A percentile compares a stretch with the other conserved stretches of the same genome.
phyloP scores from a whole-genome alignment of 2,113 vertebrate species.

The Gorilla gorilla region DNA sequence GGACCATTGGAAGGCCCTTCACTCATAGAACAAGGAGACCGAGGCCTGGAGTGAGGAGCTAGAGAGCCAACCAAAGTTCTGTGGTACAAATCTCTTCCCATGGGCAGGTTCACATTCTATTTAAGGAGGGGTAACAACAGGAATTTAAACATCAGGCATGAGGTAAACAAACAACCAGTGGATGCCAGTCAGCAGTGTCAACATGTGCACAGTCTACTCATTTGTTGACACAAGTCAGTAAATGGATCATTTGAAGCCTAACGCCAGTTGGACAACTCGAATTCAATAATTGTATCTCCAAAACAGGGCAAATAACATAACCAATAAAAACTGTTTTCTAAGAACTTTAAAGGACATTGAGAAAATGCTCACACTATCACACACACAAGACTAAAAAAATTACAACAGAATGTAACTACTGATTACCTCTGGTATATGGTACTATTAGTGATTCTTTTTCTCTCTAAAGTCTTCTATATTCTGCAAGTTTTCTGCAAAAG shows the following conservation, averaged over 20 bases:
- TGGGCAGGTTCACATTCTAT: background rate
- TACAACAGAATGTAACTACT: background rate
- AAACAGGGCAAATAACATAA: background rate
- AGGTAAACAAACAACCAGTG: background rate
- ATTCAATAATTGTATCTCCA: background rate
- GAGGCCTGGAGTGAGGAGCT: background rate
- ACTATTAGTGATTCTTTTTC: background rate
- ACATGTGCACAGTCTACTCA: background rate
- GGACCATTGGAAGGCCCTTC: background rate
- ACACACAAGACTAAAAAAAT: background rate
- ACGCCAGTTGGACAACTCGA: background rate
- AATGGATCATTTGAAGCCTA: background rate
- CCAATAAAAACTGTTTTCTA: background rate
- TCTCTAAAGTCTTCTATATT: background rate
- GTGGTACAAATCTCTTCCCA: background rate
- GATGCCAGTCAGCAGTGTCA: background rate
- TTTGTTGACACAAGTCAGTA: background rate
- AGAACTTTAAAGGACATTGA: background rate
- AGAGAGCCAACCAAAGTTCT: background rate
- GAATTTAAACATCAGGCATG: background rate
- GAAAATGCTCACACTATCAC: background rate
- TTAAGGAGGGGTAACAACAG: background rate
- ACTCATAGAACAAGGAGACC: background rate
- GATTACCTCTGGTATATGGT: background rate
- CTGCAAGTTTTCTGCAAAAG: constrained; percentile 35